phyloP scores from a whole-genome alignment of 2,888 invertebrate species.

The Tetrapedia diversipes region DNA sequence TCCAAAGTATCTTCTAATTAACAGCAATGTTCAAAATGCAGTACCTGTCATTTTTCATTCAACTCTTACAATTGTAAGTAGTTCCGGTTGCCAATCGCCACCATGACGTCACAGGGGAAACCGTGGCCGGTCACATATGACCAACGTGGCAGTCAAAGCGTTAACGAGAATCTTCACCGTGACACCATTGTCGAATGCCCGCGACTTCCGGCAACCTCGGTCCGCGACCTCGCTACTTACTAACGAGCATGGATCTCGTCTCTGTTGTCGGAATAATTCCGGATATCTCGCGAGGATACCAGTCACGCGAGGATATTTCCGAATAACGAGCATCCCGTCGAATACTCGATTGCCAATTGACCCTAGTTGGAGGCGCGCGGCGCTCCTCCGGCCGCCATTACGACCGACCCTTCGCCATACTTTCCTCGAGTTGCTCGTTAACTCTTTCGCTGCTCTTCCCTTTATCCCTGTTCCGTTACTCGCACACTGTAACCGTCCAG shows the following conservation, averaged over 20 bases:
- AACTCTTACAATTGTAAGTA: too few relatives aligned
- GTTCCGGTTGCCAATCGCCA: conserved; percentile 35
- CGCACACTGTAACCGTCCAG: too few relatives aligned
- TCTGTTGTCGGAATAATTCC: not conserved
- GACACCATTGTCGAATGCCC: conserved; percentile 48
- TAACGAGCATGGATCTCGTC: conserved; percentile 18
- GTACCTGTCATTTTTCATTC: too few relatives aligned
- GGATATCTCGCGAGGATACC: conserved; percentile 5
- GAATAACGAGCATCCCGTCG: not conserved
- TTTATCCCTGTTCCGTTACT: not conserved
- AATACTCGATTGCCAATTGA: conserved; percentile 7
- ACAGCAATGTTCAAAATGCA: too few relatives aligned
- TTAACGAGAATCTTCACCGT: conserved; percentile 46
- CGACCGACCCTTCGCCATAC: not conserved
- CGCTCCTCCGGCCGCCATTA: not conserved
- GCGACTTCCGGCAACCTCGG: conserved; percentile 46
- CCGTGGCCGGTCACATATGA: too few relatives aligned
- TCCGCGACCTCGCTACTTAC: conserved; percentile 15
- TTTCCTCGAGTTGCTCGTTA: not conserved
- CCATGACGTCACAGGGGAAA: too few relatives aligned
- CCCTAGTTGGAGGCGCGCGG: not conserved
- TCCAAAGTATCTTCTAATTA: too few relatives aligned
- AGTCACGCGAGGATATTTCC: not conserved
- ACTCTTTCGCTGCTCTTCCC: not conserved
- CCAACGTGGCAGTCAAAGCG: too few relatives aligned